These are phyloP conservation scores for Notothenia rossii DNA, from an alignment of 2,113 vertebrate species.

Conservation along the genomic window DNA sequence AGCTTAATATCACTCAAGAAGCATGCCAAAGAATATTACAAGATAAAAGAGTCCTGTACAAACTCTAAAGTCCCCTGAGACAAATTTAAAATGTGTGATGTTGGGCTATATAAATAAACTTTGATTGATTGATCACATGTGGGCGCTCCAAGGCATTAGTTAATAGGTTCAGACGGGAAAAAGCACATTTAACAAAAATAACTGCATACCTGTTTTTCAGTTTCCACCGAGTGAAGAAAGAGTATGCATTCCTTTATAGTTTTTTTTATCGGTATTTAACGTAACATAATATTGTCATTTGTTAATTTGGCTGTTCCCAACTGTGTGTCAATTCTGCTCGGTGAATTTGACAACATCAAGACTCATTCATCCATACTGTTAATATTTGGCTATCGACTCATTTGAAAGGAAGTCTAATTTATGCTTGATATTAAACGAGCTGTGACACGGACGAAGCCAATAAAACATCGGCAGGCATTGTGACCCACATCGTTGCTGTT, in stretches of 20 bases:
- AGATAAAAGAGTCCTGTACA: too few relatives aligned
- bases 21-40: too few relatives aligned
- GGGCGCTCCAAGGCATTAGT: background rate
- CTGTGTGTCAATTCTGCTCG: background rate
- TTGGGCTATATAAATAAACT: too few relatives aligned
- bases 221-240: background rate
- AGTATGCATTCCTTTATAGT: background rate
- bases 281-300: too few relatives aligned
- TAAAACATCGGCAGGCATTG: slow-evolving; percentile 1
- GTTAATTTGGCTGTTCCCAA: background rate
- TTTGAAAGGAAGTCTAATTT: background rate
- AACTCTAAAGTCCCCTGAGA: too few relatives aligned
- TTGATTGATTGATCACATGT: background rate
- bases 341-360: background rate
- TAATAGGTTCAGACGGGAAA: background rate
- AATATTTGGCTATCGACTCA: background rate
- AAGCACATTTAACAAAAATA: background rate
- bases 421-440: background rate
- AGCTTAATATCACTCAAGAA: too few relatives aligned
- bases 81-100: too few relatives aligned
- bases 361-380: background rate
- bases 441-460: background rate
- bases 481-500: background rate
- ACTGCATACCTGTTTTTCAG: background rate
- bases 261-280: too few relatives aligned